Percentiles rank a stretch among this genome's conserved stretches.
Conservation (phyloP, 2,113 vertebrate genomes). For the Numida meleagris region DNA sequence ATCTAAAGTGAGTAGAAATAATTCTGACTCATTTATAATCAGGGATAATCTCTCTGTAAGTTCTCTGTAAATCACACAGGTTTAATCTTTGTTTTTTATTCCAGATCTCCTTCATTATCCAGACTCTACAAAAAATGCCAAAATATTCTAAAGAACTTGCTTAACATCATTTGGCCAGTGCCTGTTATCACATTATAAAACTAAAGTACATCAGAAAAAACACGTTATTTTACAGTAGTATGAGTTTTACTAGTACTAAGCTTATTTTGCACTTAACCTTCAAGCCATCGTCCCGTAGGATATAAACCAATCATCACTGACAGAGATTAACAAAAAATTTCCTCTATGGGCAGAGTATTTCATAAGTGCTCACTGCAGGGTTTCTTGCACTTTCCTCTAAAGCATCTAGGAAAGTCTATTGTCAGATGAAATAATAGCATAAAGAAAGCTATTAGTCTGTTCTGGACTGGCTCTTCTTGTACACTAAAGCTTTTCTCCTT, state of each 20-base stretch:
- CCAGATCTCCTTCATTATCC: background rate
- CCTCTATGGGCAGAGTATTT: background rate
- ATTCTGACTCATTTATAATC: background rate
- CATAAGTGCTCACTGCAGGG: constrained; percentile 48
- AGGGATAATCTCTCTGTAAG: background rate
- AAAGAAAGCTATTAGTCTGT: constrained; percentile 27
- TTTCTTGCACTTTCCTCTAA: constrained; percentile 36
- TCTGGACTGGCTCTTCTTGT: constrained; percentile 19
- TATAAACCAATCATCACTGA: constrained; percentile 53
- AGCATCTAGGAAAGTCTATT: constrained; percentile 33
- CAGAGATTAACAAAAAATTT: constrained; percentile 61
- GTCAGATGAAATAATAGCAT: constrained; percentile 25
- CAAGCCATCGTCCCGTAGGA: constrained; percentile 22
- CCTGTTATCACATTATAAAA: constrained; percentile 25
- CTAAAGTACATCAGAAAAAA: background rate
- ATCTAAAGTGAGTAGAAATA: background rate
- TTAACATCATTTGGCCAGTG: background rate
- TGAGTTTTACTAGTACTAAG: background rate
- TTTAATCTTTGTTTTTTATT: background rate
- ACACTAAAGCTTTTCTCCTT: background rate
- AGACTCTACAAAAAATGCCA: background rate
- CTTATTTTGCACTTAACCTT: constrained; percentile 41
- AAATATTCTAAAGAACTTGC: background rate
- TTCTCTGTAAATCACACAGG: background rate
- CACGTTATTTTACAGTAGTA: background rate